A percentile compares a stretch with the other conserved stretches of the same genome.
These are phyloP conservation scores for Chionis minor DNA, from an alignment of 2,113 vertebrate species.

Conservation along the genomic window DNA sequence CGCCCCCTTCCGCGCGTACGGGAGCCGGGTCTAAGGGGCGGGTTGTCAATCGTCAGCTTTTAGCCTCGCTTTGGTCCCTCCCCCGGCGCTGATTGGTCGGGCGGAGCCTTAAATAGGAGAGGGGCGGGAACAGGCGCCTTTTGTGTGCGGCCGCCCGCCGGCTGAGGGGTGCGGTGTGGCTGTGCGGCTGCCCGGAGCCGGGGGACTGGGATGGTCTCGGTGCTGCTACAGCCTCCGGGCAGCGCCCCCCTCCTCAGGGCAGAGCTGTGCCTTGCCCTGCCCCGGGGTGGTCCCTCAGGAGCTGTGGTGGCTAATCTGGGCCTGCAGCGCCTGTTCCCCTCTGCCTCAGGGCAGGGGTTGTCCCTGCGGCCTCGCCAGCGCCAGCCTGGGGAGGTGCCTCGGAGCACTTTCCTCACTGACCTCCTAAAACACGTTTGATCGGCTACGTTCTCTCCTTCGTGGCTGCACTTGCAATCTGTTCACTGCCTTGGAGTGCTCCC, in stretches of 20 bases:
- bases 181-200: rapidly evolving
- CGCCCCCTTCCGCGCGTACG: neutral
- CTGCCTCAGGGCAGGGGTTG: no score
- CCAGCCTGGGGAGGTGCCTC: no score
- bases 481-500: rapidly evolving
- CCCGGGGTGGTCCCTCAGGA: rapidly evolving
- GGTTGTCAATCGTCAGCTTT: neutral
- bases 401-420: rapidly evolving
- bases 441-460: rapidly evolving
- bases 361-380: neutral
- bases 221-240: no score
- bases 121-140: rapidly evolving
- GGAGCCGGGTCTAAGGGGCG: neutral
- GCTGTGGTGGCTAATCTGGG: rapidly evolving
- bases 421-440: rapidly evolving
- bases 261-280: neutral
- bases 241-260: rapidly evolving
- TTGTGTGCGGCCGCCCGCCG: neutral
- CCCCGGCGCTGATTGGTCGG: neutral
- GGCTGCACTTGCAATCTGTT: rapidly evolving
- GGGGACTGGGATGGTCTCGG: no score
- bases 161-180: rapidly evolving
- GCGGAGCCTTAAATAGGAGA: rapidly evolving
- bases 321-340: no score
- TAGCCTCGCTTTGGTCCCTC: neutral